Base-by-base conservation (phyloP, 2,113 vertebrate species). In the Zosterops pallidus region DNA sequence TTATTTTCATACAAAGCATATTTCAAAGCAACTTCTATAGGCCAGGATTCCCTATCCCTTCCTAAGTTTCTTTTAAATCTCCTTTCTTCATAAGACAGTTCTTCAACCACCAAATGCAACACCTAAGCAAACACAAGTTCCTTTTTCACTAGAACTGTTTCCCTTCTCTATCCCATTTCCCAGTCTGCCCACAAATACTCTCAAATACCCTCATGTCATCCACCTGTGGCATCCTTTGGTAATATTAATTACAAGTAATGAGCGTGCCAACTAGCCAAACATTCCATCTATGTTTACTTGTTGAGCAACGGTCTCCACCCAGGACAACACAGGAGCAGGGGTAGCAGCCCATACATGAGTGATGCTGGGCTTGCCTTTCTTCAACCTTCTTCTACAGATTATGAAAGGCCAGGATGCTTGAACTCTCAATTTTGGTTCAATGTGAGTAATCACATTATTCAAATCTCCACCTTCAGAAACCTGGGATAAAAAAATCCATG, bases 281-380 rank as follows among this genome's bases (percentile, higher is more conserved):
- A 6, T n/a, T 10, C n/a, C 28, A 26, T 4, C 55, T 52, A 2
- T 1, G 4, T 9, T 35, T 24, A 9, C 19, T 14, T 12, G 60
- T 22, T 56, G 59, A 26, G n/a, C 46, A 72, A 44, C 18, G 49
- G 83, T 53, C 63, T 28, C 26, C 49, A 6, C 13, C 5, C n/a
- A 28, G 59, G 19, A 19, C 1, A 1, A 13, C 0, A 12, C 2
- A 9, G 33, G 31, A 31, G 2, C 55, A 83, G 52, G 3, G 0
- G 1, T 2, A 41, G 37, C 29, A 12, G 55, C 50, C 65, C 3
- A 25, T 3, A 9, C 6, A 0, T 2, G 8, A 33, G n/a, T 37
- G 31, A 42, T 6, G 6, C 39, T 11, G 55, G 26, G 4, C 17
- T 52, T 16, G 22, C 22, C 31, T 19, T 37, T 44, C 42, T 18